These are phyloP conservation scores for Nineta flava DNA, from an alignment of 2,888 invertebrate species.

Conservation along the genomic window DNA sequence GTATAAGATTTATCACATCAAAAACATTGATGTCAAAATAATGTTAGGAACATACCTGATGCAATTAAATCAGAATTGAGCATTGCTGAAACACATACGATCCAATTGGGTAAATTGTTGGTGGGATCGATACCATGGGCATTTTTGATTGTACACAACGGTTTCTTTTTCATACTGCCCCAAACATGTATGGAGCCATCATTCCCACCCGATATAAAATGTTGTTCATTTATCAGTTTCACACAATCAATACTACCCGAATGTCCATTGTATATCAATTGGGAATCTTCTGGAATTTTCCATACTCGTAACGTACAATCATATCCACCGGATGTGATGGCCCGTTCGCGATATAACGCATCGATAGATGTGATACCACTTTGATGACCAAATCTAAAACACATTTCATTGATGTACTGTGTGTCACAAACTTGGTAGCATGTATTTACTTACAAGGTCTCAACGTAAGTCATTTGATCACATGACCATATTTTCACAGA, in stretches of 20 bases:
- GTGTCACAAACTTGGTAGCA: not conserved
- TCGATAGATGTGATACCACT: slow-evolving; percentile 75
- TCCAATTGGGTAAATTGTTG: slow-evolving; percentile 68
- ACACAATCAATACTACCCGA: slow-evolving; percentile 74
- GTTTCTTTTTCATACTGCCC: slow-evolving; percentile 77
- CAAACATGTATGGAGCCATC: slow-evolving; percentile 76
- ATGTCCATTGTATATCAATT: slow-evolving; percentile 82
- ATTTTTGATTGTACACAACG: slow-evolving; percentile 45
- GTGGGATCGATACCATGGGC: slow-evolving; percentile 53
- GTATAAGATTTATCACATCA: no score
- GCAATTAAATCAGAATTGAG: slow-evolving; percentile 81
- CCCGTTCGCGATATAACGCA: slow-evolving; percentile 69
- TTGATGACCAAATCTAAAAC: slow-evolving; percentile 68
- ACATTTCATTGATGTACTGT: not conserved
- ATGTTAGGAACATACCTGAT: slow-evolving; percentile 46
- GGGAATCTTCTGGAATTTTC: slow-evolving; percentile 96
- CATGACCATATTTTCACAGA: slow-evolving; percentile 90
- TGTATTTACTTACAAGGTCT: slow-evolving; percentile 53
- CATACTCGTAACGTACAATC: slow-evolving; percentile 81
- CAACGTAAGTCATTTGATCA: slow-evolving; percentile 91
- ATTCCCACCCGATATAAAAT: slow-evolving; percentile 83
- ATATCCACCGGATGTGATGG: slow-evolving; percentile 76
- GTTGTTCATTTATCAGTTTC: slow-evolving; percentile 80
- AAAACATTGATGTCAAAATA: no score
- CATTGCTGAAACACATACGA: slow-evolving; percentile 63